Evolutionary conservation across 2,888 invertebrate genomes (phyloP), one percentile per base, ranked within the genome.

Genomic region (Pyrgus malvae): DNA sequence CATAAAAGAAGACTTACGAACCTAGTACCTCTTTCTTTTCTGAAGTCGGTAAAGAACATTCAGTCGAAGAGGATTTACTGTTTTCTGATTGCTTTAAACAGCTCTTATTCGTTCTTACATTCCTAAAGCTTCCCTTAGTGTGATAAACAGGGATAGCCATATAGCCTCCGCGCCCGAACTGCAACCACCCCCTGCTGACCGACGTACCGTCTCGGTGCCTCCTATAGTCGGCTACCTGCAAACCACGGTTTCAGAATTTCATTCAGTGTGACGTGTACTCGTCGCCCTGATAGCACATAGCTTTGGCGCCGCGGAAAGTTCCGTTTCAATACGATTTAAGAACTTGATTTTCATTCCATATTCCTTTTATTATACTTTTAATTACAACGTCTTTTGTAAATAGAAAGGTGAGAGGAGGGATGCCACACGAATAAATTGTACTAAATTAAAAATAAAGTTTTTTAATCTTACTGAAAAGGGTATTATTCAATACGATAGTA

Each of bases 191-290:
- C 40, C 41, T 31, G 17, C 33, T 6, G 31, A 7, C 31, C 33
- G 38, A 11, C 27, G 41, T 41, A 6, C 31, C 41, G 41, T 35
- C 44, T 31, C 9, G 19, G 35, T 9, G 11, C 14, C 16, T 33
- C 17, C 31, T 31, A 19, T 33, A 45, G 21, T 4, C 6, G 46
- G 44, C 44, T 16, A 9, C 37, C 35, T 44, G 35, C 27, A 37
- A 44, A 11, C 27, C 6, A 16, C 37, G 11, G 35, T 51, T 44
- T 42, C 51, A 35, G 42, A n/a, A 48, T n/a, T n/a, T n/a, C n/a
- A n/a, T 25, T 42, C 51, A 51, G 51, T 51, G 44, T 44, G 51
- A 51, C 51, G 51, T 44, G 14, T 35, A 19, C 51, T 19, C 51
- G 42, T 44, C 37, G 44, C 37, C 35, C 41, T 37, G 27, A 51